A percentile compares a stretch with the other conserved stretches of the same genome.
Evolutionary conservation across 2,888 invertebrate genomes (phyloP).

Genomic region (Drosophila prostipennis): DNA sequence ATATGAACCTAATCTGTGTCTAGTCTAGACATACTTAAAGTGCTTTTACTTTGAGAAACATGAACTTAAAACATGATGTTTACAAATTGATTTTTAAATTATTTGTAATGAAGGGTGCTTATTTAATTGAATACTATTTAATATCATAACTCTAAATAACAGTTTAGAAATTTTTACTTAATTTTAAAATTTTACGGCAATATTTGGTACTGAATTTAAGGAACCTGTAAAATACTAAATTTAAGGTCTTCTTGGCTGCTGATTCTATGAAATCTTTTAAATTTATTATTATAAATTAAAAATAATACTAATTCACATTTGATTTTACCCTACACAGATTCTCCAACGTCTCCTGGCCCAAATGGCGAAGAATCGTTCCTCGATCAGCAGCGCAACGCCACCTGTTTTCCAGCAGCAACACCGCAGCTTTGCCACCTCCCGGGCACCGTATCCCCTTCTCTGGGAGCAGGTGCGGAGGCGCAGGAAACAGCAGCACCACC

Average conservation of each 20-base stretch:
- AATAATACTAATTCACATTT: background rate
- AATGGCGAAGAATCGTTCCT: conserved; percentile 75
- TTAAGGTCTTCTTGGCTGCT: too few relatives aligned
- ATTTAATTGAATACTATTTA: too few relatives aligned
- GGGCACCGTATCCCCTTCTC: conserved; percentile 62
- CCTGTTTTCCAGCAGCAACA: conserved; percentile 53
- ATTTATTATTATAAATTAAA: background rate
- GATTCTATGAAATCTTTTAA: too few relatives aligned
- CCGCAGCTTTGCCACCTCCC: conserved; percentile 58
- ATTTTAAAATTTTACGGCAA: too few relatives aligned
- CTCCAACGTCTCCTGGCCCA: conserved; percentile 83
- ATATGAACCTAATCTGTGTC: background rate
- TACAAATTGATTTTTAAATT: too few relatives aligned
- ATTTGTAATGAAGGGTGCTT: too few relatives aligned
- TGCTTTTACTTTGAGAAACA: background rate
- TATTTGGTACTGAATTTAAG: too few relatives aligned
- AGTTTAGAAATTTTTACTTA: too few relatives aligned
- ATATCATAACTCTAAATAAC: too few relatives aligned
- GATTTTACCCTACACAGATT: conserved; percentile 56
- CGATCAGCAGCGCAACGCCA: conserved; percentile 39
- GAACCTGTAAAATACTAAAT: too few relatives aligned
- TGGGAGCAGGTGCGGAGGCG: conserved; percentile 58
- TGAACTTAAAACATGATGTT: too few relatives aligned
- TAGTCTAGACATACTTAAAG: conserved; percentile 10
- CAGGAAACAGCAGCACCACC: conserved; percentile 50